These are phyloP conservation scores for Oxyura jamaicensis DNA, from an alignment of 2,113 vertebrate genomes.

Conservation along the genomic window DNA sequence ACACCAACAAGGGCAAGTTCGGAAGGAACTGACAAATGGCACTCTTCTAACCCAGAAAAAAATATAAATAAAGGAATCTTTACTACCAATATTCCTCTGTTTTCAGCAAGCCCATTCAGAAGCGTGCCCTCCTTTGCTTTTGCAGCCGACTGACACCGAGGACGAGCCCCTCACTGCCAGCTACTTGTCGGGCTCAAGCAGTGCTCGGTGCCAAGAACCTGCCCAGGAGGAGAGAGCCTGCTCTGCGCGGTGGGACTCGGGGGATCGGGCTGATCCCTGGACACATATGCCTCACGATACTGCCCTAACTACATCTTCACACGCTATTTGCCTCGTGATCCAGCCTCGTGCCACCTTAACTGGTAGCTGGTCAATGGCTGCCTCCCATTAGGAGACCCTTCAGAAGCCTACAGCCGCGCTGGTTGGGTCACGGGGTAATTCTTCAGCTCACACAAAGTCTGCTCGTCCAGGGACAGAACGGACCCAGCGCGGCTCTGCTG, in stretches of 20 bases:
- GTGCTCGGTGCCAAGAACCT: neutral
- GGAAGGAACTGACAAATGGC: neutral
- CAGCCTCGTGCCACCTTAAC: neutral
- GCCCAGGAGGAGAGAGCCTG: neutral
- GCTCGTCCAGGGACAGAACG: neutral
- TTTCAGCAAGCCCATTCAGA: slow-evolving; percentile 33
- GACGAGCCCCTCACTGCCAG: slow-evolving; percentile 24
- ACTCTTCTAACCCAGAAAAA: neutral
- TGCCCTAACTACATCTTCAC: neutral
- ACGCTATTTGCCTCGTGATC: neutral
- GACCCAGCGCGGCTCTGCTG: neutral
- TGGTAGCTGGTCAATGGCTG: neutral
- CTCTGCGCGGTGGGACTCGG: neutral
- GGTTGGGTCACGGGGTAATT: slow-evolving; percentile 21
- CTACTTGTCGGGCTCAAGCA: neutral
- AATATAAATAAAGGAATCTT: neutral
- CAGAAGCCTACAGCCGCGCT: neutral
- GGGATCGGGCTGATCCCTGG: neutral
- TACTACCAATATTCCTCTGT: neutral
- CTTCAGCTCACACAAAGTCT: neutral
- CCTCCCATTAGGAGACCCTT: neutral
- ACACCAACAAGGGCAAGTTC: neutral
- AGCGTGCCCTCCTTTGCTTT: neutral
- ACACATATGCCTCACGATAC: neutral
- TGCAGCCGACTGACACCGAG: neutral